These are phyloP conservation scores for Pterocles burchelli DNA, from an alignment of 2,113 vertebrate species.

Conservation along the genomic window DNA sequence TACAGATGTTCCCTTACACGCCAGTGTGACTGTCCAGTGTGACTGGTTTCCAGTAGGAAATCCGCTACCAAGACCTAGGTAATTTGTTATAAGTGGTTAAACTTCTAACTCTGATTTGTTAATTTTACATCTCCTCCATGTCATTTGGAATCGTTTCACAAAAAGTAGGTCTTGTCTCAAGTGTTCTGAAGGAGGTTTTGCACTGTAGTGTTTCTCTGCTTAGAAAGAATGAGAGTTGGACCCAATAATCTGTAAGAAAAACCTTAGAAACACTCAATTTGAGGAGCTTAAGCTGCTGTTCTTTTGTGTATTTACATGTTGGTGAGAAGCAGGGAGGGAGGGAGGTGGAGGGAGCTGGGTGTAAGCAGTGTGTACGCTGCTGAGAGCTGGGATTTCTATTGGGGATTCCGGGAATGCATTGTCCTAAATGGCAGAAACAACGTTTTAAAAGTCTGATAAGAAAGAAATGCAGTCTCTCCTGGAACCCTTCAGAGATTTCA, in stretches of 20 bases:
- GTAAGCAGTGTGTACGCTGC: not conserved
- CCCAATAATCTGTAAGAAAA: not conserved
- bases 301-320: not conserved
- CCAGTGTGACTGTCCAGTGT: not conserved
- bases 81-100: not conserved
- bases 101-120: not conserved
- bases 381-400: not conserved
- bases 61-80: not conserved
- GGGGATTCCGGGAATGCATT: not conserved
- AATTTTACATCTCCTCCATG: not conserved
- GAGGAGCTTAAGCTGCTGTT: not conserved
- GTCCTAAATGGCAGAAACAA: not conserved
- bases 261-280: not conserved
- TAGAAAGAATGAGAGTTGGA: not conserved
- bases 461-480: not conserved
- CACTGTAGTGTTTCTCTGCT: not conserved
- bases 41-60: conserved; percentile 2
- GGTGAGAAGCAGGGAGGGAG: not conserved
- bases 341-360: not conserved
- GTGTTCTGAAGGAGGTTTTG: not conserved
- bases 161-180: not conserved
- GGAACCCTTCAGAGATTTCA: not conserved
- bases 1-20: not conserved
- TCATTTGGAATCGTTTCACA: not conserved
- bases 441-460: not conserved